Conservation (phyloP, 92 coral and sea anemone genomes). For the Porites lobata region DNA sequence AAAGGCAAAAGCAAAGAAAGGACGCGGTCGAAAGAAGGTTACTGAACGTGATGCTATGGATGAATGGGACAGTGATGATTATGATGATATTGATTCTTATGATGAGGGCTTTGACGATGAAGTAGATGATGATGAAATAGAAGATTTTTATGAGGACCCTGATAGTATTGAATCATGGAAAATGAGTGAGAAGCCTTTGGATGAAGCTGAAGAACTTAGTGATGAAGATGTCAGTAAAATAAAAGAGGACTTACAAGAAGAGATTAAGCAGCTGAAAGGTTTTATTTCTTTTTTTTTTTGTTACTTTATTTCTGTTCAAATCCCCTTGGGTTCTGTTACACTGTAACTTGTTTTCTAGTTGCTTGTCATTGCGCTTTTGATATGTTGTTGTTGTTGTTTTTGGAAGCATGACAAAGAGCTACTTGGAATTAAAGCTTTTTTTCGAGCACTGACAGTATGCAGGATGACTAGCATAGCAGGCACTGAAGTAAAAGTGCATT, state of each 20-base stretch:
- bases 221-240: constrained; percentile 53
- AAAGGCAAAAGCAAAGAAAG: constrained; percentile 29
- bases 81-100: constrained; percentile 55
- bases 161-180: constrained; percentile 50
- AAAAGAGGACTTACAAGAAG: constrained; percentile 73
- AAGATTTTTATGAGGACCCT: constrained; percentile 28
- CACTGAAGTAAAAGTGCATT: no score
- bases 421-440: no score
- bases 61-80: constrained; percentile 51
- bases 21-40: neutral
- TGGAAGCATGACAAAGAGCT: no score
- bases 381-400: no score
- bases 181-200: constrained; percentile 57
- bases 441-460: no score
- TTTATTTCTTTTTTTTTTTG: neutral
- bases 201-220: constrained; percentile 49
- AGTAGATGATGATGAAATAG: constrained; percentile 52
- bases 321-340: no score
- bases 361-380: no score
- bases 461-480: no score
- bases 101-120: constrained; percentile 48
- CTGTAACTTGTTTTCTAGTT: no score
- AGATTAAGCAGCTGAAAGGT: constrained; percentile 88
- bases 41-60: constrained; percentile 23
- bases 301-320: neutral